Evolutionary conservation across 2,113 vertebrate species (phyloP).

Genomic region (Ictalurus punctatus): DNA sequence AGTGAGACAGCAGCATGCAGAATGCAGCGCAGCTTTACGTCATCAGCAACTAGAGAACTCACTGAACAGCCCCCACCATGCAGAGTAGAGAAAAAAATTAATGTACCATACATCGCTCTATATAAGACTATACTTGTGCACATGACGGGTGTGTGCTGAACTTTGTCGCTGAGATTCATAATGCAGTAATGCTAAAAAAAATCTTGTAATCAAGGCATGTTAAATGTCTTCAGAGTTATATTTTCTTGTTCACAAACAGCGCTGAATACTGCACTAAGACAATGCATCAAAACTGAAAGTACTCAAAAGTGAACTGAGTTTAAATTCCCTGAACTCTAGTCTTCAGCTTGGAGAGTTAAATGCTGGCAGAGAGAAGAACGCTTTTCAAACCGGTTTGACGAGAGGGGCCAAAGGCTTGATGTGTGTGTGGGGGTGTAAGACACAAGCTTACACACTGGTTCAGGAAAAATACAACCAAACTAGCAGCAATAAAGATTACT

Average conservation of each 20-base stretch:
- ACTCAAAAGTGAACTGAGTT: slow-evolving; percentile 15
- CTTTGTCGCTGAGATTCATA: no score
- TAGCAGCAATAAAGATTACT: slow-evolving; percentile 23
- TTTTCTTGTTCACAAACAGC: not conserved
- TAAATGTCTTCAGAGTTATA: not conserved
- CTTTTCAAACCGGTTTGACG: slow-evolving; percentile 57
- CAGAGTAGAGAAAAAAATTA: not conserved
- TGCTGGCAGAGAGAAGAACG: slow-evolving; percentile 42
- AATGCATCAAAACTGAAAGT: slow-evolving; percentile 27
- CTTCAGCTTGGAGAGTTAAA: slow-evolving; percentile 41
- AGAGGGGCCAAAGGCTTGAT: slow-evolving; percentile 53
- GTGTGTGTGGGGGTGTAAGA: slow-evolving; percentile 46
- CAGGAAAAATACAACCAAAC: slow-evolving; percentile 45
- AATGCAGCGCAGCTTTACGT: slow-evolving; percentile 42
- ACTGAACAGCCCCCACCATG: slow-evolving; percentile 39
- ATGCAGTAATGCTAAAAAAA: not conserved
- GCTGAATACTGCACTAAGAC: not conserved
- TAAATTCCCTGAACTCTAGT: slow-evolving; percentile 39
- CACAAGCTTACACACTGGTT: slow-evolving; percentile 34
- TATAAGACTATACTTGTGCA: slow-evolving; percentile 6
- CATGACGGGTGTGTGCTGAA: not conserved
- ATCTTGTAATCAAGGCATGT: not conserved
- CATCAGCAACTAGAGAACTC: slow-evolving; percentile 47
- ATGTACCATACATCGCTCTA: slow-evolving; percentile 28
- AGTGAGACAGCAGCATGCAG: slow-evolving; percentile 38